Base-by-base conservation (phyloP, 2,888 invertebrate genomes). In the Cheilosia scutellata region DNA sequence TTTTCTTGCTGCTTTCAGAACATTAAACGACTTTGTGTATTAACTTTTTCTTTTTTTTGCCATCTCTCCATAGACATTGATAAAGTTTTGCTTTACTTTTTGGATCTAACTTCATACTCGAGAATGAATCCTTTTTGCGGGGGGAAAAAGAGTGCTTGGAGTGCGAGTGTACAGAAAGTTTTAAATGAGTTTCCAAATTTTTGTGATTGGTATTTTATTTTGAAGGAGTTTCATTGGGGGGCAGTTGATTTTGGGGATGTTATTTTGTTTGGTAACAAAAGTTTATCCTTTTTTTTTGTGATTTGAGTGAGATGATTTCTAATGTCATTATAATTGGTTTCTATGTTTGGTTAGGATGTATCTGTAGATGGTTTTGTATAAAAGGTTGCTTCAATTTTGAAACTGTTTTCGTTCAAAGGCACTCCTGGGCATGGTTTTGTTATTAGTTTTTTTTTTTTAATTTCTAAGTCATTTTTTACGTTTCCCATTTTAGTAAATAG, bases 111-210 rank as follows among this genome's bases (percentile, higher is more conserved):
- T 62, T 29, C 72, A 47, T 44, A 37, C 29, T 47, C 16, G 33
- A 16, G 47, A 62, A 57, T 62, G 57, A 72, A 74, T 60, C 74
- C 79, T 74, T 33, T 44, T 74, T 60, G 55, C 51, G 63, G 25
- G 58, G 27, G 33, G 44, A 29, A n/a, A 29, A 5, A 4, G 16
- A 20, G 31, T 13, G 20, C 27, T 20, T 27, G 13, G 29, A 55
- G 16, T 20, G 29, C 3, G 57, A 65, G 51, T 51, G 42, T 60
- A 74, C 20, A 66, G 42, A 74, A 74, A 80, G 74, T 80, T 80
- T 80, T 60, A 80, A 80, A 80, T 74, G 74, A 80, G 74, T 80
- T 80, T 80, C 51, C 20, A 66, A 53, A 80, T 60, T 74, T 60
- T 66, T 60, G 42, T 47, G 79, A 66, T 79, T 72, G 78, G 29